phyloP scores from a whole-genome alignment of 2,888 invertebrate species.

The Stenichneumon culpator region DNA sequence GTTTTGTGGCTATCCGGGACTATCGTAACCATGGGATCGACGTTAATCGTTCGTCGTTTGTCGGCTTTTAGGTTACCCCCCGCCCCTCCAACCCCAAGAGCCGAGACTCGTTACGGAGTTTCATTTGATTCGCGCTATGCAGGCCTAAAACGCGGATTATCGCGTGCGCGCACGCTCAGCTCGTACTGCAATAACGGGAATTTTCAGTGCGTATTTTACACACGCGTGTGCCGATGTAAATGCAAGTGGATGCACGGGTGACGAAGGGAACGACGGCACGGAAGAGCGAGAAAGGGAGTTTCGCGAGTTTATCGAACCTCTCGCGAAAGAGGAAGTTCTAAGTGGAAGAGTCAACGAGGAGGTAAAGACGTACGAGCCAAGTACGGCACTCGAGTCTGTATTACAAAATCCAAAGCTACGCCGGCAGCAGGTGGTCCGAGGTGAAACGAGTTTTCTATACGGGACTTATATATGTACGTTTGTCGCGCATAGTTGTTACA shows the following conservation, averaged over 20 bases:
- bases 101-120: slow-evolving; percentile 45
- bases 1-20: slow-evolving; percentile 12
- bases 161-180: slow-evolving; percentile 2
- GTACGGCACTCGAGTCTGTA: slow-evolving; percentile 20
- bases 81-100: slow-evolving; percentile 3
- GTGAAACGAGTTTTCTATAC: slow-evolving; percentile 41
- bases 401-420: slow-evolving; percentile 42
- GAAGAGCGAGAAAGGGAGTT: slow-evolving; percentile 22
- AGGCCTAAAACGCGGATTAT: slow-evolving; percentile 30
- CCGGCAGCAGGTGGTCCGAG: slow-evolving; percentile 41
- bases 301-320: slow-evolving; percentile 30
- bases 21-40: slow-evolving; percentile 70
- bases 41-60: slow-evolving; percentile 67
- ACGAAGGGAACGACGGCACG: background rate
- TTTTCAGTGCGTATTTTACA: background rate
- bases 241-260: background rate
- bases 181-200: slow-evolving; percentile 17
- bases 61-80: slow-evolving; percentile 48
- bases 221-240: background rate
- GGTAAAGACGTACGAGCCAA: background rate
- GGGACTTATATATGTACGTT: background rate
- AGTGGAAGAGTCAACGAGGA: slow-evolving; percentile 58
- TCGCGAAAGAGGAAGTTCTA: slow-evolving; percentile 37
- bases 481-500: slow-evolving; percentile 29
- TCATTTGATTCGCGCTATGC: slow-evolving; percentile 29